These are phyloP conservation scores for Isichthys henryi DNA, from an alignment of 2,113 vertebrate species.

Conservation along the genomic window DNA sequence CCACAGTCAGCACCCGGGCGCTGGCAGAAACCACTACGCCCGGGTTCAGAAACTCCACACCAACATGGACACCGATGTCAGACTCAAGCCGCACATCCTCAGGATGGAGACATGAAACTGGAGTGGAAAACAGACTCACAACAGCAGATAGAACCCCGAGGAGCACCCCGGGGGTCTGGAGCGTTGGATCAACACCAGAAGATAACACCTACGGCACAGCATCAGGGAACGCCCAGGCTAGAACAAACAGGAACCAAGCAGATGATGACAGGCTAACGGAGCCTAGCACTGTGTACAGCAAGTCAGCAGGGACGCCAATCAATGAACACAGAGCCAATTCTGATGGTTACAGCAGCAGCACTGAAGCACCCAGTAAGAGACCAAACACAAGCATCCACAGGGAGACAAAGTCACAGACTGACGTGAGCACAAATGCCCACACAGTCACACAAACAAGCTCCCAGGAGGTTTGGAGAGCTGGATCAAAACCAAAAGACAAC, in stretches of 20 bases:
- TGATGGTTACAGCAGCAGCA: background rate
- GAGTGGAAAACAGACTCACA: background rate
- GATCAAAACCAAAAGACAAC: background rate
- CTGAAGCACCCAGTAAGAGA: background rate
- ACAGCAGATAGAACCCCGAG: too few species aligned
- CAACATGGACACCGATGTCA: background rate
- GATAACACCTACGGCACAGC: background rate
- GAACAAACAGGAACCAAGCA: background rate
- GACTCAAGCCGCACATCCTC: background rate
- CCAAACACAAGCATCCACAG: background rate
- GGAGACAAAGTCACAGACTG: background rate
- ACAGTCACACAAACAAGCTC: background rate
- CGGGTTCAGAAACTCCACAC: background rate
- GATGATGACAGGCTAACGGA: background rate
- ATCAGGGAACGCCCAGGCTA: background rate
- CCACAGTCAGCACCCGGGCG: background rate
- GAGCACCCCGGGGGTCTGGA: background rate
- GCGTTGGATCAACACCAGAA: background rate
- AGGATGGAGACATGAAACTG: background rate
- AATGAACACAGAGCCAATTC: background rate
- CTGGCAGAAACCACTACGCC: background rate
- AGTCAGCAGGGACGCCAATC: background rate
- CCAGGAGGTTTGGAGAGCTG: background rate
- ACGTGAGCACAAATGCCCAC: background rate
- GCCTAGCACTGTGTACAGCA: background rate